A percentile compares a stretch with the other conserved stretches of the same genome.
These are phyloP conservation scores for Neopipo cinnamomea DNA, from an alignment of 2,113 vertebrate genomes.

Conservation along the genomic window DNA sequence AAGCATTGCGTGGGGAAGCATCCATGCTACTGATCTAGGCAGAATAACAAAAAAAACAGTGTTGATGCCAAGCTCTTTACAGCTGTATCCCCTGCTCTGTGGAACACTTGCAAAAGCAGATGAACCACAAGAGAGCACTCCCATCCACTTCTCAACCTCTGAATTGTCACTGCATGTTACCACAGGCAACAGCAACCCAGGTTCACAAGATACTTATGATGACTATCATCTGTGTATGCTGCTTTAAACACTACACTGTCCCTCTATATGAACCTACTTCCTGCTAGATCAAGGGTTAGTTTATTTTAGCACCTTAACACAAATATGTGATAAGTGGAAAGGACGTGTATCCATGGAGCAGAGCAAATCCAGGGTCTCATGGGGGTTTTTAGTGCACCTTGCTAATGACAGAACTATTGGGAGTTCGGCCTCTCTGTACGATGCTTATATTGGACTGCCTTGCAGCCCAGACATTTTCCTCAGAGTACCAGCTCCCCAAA, in stretches of 20 bases:
- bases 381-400: not conserved
- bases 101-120: not conserved
- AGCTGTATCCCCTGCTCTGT: not conserved
- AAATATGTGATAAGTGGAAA: not conserved
- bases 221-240: not conserved
- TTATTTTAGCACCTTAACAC: not conserved
- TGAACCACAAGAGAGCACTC: not conserved
- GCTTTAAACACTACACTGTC: not conserved
- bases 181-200: not conserved
- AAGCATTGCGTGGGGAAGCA: slow-evolving; percentile 90
- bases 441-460: not conserved
- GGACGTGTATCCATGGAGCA: rapidly evolving
- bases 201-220: not conserved
- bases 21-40: slow-evolving; percentile 84
- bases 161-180: not conserved
- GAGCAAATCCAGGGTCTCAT: not conserved
- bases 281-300: not conserved
- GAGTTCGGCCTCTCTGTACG: not conserved
- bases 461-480: not conserved
- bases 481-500: not conserved
- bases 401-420: not conserved
- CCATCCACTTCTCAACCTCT: not conserved
- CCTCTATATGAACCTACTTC: not conserved
- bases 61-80: not conserved
- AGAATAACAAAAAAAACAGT: not conserved